Evolutionary conservation across 2,797 vertebrate species (phyloP).

Genomic region (Danio kyathit): DNA sequence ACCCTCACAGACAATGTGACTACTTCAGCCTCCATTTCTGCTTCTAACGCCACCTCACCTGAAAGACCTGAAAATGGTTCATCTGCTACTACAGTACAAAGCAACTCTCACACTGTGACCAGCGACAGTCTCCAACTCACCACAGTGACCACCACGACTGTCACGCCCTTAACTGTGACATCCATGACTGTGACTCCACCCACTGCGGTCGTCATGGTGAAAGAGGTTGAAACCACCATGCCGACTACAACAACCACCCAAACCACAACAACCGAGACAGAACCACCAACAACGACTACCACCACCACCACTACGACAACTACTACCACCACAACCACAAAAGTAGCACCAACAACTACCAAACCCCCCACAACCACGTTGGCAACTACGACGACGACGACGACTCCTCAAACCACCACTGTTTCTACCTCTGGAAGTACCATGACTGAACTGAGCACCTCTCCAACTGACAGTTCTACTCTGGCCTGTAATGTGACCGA

Average conservation of each 20-base stretch:
- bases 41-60: conserved; percentile 72
- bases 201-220: conserved; percentile 19
- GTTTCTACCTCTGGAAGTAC: conserved; percentile 67
- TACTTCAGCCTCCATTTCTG: conserved; percentile 73
- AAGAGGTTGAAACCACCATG: conserved; percentile 46
- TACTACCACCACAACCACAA: conserved; percentile 60
- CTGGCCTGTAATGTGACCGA: conserved; percentile 91
- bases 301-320: conserved; percentile 31
- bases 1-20: conserved; percentile 78
- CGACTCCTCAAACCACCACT: conserved; percentile 55
- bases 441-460: conserved; percentile 68
- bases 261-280: conserved; percentile 44
- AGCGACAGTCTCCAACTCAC: conserved; percentile 69
- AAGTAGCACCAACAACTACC: conserved; percentile 62
- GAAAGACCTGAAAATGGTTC: conserved; percentile 63
- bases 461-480: conserved; percentile 75
- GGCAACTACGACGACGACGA: conserved; percentile 72
- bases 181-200: conserved; percentile 52
- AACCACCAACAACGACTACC: conserved; percentile 48
- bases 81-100: conserved; percentile 40
- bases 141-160: conserved; percentile 66
- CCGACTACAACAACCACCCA: conserved; percentile 63
- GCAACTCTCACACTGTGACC: conserved; percentile 72
- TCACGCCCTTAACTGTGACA: conserved; percentile 67
- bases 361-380: conserved; percentile 68